Evolutionary conservation across 1,140 invertebrate genomes (phyloP).

Genomic region (Zophobas atratus): DNA sequence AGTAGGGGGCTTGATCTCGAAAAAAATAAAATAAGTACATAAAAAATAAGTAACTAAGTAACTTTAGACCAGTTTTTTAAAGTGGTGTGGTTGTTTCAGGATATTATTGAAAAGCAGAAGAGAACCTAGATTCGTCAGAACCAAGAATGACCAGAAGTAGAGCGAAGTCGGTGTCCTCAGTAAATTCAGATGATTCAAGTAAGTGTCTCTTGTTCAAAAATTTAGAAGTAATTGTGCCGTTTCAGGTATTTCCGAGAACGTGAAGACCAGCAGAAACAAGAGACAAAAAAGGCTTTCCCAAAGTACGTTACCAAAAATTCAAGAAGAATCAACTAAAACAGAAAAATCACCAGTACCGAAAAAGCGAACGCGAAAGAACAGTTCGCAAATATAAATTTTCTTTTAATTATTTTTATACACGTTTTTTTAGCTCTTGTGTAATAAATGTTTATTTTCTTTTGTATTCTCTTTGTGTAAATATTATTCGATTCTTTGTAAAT

Average conservation of each 20-base stretch:
- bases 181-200: conserved; percentile 27
- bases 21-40: too few species aligned
- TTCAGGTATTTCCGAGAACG: not conserved
- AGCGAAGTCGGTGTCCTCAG: conserved; percentile 21
- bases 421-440: conserved; percentile 10
- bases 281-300: not conserved
- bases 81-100: too few species aligned
- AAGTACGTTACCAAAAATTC: not conserved
- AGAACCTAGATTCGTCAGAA: not conserved
- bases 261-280: not conserved
- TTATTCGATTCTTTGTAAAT: not conserved
- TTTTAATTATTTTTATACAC: conserved; percentile 2
- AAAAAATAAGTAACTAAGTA: too few species aligned
- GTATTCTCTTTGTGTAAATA: not conserved
- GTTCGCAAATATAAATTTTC: conserved; percentile 2
- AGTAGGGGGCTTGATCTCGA: too few species aligned
- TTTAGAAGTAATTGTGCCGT: not conserved
- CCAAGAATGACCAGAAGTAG: conserved; percentile 17
- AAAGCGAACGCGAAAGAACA: conserved; percentile 12
- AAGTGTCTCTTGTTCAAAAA: not conserved
- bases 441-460: conserved; percentile 21
- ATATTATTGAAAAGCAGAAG: not conserved
- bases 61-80: too few species aligned
- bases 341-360: conserved; percentile 2
- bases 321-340: not conserved